Percentiles rank a stretch among this genome's conserved stretches.
Evolutionary conservation across 2,113 vertebrate species (phyloP).

Genomic region (Oxygymnocypris stewartii): DNA sequence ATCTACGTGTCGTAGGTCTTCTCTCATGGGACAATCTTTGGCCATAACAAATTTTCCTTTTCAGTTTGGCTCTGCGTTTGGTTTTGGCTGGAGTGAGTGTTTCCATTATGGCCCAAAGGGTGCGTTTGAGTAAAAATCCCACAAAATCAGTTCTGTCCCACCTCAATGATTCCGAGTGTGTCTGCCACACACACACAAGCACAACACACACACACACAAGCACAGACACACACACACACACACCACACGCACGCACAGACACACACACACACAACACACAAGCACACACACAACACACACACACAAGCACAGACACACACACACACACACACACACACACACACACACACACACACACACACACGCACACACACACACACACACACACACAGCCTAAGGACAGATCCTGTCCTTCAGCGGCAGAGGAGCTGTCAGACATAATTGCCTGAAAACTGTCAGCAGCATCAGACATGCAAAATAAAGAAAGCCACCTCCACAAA

Average conservation of each 20-base stretch:
- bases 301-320: too few species aligned
- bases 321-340: neutral
- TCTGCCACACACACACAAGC: constrained; percentile 6
- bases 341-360: neutral
- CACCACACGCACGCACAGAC: neutral
- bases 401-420: neutral
- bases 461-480: neutral
- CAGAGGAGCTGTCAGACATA: neutral
- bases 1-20: constrained; percentile 62
- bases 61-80: constrained; percentile 55
- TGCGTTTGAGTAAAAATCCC: constrained; percentile 39
- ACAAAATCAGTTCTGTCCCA: constrained; percentile 5
- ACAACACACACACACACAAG: neutral
- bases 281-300: too few species aligned
- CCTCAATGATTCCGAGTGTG: constrained; percentile 28
- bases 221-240: neutral
- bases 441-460: constrained; percentile 30
- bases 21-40: constrained; percentile 60
- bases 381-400: neutral
- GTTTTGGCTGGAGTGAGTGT: constrained; percentile 60
- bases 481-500: neutral
- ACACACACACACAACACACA: neutral
- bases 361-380: neutral
- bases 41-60: constrained; percentile 68
- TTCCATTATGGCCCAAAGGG: constrained; percentile 61